A percentile compares a stretch with the other conserved stretches of the same genome.
phyloP scores from a whole-genome alignment of 2,797 vertebrate genomes.

The Lacerta viridis region DNA sequence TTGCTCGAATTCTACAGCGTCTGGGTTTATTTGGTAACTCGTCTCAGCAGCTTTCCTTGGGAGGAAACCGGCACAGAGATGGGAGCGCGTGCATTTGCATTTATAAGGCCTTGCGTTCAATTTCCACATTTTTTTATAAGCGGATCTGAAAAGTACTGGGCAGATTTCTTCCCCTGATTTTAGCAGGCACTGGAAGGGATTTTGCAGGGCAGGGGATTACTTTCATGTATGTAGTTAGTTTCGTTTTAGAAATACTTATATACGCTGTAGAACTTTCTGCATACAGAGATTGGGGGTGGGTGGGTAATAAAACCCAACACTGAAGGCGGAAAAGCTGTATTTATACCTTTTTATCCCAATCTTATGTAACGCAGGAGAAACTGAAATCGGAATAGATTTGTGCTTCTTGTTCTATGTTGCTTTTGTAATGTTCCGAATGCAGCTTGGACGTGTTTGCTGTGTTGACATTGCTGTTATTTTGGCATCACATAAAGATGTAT shows the following conservation, averaged over 20 bases:
- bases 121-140: background rate
- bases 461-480: too few species aligned
- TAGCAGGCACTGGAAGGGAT: background rate
- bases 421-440: background rate
- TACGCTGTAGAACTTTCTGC: background rate
- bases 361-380: background rate
- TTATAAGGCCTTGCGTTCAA: background rate
- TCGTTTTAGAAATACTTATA: background rate
- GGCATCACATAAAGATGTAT: too few species aligned
- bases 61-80: background rate
- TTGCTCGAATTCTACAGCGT: background rate
- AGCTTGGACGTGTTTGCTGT: background rate
- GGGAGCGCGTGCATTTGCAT: background rate
- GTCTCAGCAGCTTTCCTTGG: background rate
- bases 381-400: background rate
- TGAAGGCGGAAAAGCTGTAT: background rate
- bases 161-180: background rate
- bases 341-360: background rate
- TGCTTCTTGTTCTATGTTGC: background rate
- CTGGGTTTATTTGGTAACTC: background rate
- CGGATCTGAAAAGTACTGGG: background rate
- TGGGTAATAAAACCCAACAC: background rate
- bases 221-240: background rate
- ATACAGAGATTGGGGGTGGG: too few species aligned
- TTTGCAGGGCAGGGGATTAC: background rate